Conservation (phyloP, 2,113 vertebrate species). For the Apistogramma diplotaenia region DNA sequence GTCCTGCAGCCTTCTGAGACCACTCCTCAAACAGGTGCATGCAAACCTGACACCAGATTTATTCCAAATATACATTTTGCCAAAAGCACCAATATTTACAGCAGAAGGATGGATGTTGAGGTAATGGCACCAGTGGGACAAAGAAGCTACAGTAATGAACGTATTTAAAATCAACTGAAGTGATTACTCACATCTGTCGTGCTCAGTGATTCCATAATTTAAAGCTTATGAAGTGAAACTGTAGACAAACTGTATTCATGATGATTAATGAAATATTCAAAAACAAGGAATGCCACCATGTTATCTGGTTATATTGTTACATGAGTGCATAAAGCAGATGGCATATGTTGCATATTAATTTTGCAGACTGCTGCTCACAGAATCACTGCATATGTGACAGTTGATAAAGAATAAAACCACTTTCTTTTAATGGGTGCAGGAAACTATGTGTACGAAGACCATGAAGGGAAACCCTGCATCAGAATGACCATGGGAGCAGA, state of each 20-base stretch:
- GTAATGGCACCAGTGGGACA: not conserved
- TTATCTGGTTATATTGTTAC: not conserved
- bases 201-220: not conserved
- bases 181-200: too few species aligned
- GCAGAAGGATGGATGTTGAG: not conserved
- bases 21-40: slow-evolving; percentile 35
- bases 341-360: not conserved
- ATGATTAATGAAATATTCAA: too few species aligned
- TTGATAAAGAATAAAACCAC: too few species aligned
- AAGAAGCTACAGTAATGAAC: not conserved
- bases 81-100: not conserved
- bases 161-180: not conserved
- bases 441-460: slow-evolving; percentile 68
- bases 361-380: not conserved
- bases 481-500: slow-evolving; percentile 79
- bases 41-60: not conserved
- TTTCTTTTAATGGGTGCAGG: slow-evolving; percentile 47
- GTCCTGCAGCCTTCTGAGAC: slow-evolving; percentile 54
- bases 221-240: not conserved
- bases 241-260: not conserved
- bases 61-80: not conserved
- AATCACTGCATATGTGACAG: not conserved
- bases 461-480: slow-evolving; percentile 72
- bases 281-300: not conserved
- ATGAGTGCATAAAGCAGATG: not conserved